A percentile compares a stretch with the other conserved stretches of the same genome.
These are phyloP conservation scores for Anas bahamensis DNA, from an alignment of 2,797 vertebrate genomes.

Conservation along the genomic window DNA sequence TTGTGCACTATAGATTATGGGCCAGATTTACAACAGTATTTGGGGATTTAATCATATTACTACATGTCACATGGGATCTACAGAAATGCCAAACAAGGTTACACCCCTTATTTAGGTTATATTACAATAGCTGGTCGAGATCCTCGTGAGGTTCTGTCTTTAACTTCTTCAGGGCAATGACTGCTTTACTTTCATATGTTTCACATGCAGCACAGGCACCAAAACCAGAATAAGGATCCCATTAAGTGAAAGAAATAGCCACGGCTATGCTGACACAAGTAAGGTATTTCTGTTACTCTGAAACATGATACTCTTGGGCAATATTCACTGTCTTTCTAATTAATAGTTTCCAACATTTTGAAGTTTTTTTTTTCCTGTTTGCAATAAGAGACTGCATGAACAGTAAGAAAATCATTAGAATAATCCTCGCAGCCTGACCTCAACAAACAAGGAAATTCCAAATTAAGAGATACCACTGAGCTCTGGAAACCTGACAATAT, in stretches of 20 bases:
- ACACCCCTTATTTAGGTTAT: neutral
- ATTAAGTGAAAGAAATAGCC: neutral
- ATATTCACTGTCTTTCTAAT: neutral
- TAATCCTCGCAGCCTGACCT: neutral
- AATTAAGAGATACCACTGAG: neutral
- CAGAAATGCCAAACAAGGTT: neutral
- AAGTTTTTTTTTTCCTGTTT: neutral
- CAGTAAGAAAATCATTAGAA: neutral
- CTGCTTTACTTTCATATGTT: neutral
- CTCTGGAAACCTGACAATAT: neutral
- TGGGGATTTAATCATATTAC: neutral
- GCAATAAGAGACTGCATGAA: neutral
- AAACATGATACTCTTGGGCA: neutral
- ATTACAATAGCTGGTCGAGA: neutral
- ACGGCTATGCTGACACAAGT: neutral
- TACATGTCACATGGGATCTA: neutral
- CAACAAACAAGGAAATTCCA: slow-evolving; percentile 3
- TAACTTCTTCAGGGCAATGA: neutral
- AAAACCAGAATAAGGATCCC: neutral
- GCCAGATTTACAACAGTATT: neutral
- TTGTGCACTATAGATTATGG: neutral
- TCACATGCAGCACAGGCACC: neutral
- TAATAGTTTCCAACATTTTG: neutral
- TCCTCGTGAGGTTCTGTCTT: neutral
- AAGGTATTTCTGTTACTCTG: neutral